Conservation (phyloP, 2,888 invertebrate genomes). For the Lapara coniferarum region DNA sequence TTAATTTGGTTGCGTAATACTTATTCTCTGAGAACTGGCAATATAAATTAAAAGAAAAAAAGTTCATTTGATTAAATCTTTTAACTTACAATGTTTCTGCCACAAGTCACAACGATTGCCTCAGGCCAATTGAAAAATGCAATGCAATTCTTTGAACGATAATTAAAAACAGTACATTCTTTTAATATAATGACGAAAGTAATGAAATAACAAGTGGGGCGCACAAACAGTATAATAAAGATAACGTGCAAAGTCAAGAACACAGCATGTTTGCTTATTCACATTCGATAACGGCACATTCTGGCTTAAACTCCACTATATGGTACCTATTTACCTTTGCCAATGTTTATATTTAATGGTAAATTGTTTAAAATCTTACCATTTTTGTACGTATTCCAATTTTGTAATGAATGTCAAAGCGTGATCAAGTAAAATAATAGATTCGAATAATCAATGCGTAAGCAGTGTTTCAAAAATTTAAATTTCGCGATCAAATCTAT, state of each 20-base stretch:
- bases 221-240: constrained; percentile 20
- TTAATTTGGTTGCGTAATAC: not conserved
- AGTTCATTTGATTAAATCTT: not conserved
- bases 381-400: not conserved
- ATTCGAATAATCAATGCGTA: too few species aligned
- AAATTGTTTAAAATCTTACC: not conserved
- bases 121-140: too few species aligned
- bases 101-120: too few species aligned
- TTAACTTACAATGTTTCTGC: too few species aligned
- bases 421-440: too few species aligned
- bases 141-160: not conserved
- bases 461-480: too few species aligned
- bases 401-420: too few species aligned
- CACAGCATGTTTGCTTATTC: constrained; percentile 10
- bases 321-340: not conserved
- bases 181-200: not conserved
- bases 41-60: not conserved
- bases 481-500: too few species aligned
- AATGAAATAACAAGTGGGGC: constrained; percentile 6
- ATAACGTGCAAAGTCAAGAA: constrained; percentile 20
- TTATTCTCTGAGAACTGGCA: not conserved
- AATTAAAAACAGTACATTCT: not conserved
- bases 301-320: not conserved
- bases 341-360: not conserved
- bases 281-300: constrained; percentile 3